These are phyloP conservation scores for Danio rerio DNA, from an alignment of 2,113 vertebrate species.

Conservation along the genomic window DNA sequence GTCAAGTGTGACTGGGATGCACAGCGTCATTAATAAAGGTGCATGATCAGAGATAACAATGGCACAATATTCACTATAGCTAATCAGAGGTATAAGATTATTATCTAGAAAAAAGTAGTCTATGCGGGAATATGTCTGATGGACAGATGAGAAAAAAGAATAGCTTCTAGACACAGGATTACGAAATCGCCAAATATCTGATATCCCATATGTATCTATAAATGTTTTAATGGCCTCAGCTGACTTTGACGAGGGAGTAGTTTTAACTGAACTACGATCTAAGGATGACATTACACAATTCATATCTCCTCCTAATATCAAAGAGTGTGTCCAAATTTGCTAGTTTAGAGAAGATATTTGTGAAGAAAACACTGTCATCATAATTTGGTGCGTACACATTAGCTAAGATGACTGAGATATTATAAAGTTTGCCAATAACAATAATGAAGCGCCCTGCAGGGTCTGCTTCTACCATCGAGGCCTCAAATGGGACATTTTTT, in stretches of 20 bases:
- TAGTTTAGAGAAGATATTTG: conserved; percentile 1
- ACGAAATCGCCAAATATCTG: conserved; percentile 10
- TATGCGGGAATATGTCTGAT: conserved; percentile 26
- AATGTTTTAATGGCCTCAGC: conserved; percentile 19
- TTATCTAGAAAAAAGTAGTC: not conserved
- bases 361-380: conserved; percentile 27
- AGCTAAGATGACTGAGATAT: conserved; percentile 18
- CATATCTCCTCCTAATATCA: conserved; percentile 32
- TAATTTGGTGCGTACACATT: conserved; percentile 25
- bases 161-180: conserved; percentile 24
- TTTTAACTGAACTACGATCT: not conserved
- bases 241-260: not conserved
- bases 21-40: not conserved
- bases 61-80: not conserved
- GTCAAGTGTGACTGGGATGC: not conserved
- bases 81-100: not conserved
- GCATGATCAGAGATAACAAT: not conserved
- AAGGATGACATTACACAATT: conserved; percentile 20
- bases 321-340: conserved; percentile 39
- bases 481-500: conserved; percentile 40
- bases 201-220: conserved; percentile 25
- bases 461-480: not conserved
- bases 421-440: conserved; percentile 33
- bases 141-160: conserved; percentile 33
- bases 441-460: conserved; percentile 24